Evolutionary conservation across 2,888 invertebrate genomes (phyloP).

Genomic region (Leucophenga montana): DNA sequence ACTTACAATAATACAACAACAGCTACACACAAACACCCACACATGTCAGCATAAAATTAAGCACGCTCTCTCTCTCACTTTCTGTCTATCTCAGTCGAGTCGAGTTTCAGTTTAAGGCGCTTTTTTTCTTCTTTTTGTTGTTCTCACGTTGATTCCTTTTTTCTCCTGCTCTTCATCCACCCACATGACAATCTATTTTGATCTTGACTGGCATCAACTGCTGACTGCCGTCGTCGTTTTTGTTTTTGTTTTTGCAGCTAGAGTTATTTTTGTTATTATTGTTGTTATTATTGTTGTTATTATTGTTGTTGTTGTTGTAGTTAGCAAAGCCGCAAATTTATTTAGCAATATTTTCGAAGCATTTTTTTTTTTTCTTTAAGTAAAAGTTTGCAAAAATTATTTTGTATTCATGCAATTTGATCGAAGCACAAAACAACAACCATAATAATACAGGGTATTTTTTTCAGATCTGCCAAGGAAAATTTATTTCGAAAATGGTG

Average conservation of each 20-base stretch:
- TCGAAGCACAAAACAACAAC: slow-evolving; percentile 21
- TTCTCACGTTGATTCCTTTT: too few relatives aligned
- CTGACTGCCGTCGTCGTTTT: background rate
- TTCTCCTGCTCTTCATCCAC: too few relatives aligned
- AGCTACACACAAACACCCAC: too few relatives aligned
- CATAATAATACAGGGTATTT: slow-evolving; percentile 9
- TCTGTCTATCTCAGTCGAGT: too few relatives aligned
- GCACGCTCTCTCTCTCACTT: too few relatives aligned
- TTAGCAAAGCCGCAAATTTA: background rate
- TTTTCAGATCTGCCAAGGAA: too few relatives aligned
- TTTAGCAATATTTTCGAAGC: background rate
- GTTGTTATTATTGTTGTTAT: background rate
- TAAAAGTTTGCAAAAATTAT: slow-evolving; percentile 1
- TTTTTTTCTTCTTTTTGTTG: too few relatives aligned
- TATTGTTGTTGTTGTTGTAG: slow-evolving; percentile 16
- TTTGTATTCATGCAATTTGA: slow-evolving; percentile 1
- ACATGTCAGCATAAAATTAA: too few relatives aligned
- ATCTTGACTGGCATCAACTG: background rate
- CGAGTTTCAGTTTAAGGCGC: too few relatives aligned
- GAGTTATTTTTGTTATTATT: background rate
- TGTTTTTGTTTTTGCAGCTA: slow-evolving; percentile 13
- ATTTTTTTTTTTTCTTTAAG: slow-evolving; percentile 6
- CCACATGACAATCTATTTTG: too few relatives aligned
- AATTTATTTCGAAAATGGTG: too few relatives aligned
- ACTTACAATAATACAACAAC: too few relatives aligned